phyloP scores from a whole-genome alignment of 2,888 invertebrate species.

The Torymus texanus region DNA sequence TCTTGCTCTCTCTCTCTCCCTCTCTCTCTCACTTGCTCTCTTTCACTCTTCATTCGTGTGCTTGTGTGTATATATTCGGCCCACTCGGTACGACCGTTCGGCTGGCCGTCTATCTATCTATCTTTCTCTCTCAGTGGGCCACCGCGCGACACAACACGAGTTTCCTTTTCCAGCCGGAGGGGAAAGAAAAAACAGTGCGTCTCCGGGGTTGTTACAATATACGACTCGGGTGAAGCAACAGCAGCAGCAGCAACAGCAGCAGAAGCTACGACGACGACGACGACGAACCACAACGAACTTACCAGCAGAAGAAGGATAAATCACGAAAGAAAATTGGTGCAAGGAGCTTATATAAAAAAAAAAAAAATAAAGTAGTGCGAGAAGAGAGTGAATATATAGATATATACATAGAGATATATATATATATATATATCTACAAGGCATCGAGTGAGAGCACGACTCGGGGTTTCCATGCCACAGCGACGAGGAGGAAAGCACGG shows the following conservation, averaged over 20 bases:
- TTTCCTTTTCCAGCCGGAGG: too few species aligned
- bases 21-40: neutral
- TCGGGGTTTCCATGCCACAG: slow-evolving; percentile 60
- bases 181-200: too few species aligned
- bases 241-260: neutral
- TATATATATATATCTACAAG: too few species aligned
- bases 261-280: slow-evolving; percentile 18
- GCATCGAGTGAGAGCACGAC: neutral
- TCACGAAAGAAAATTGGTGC: neutral
- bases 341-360: neutral
- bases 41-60: too few species aligned
- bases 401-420: neutral
- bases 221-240: slow-evolving; percentile 14
- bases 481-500: slow-evolving; percentile 71
- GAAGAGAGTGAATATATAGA: neutral
- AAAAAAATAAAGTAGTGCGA: neutral
- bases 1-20: slow-evolving; percentile 7
- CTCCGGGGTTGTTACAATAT: too few species aligned
- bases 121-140: neutral
- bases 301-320: neutral
- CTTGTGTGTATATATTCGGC: too few species aligned
- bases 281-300: slow-evolving; percentile 14
- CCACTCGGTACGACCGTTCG: too few species aligned
- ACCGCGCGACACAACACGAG: neutral
- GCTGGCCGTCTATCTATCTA: too few species aligned